Percentiles rank a stretch among this genome's conserved stretches.
Evolutionary conservation across 2,113 vertebrate species (phyloP).

Genomic region (Pygoscelis antarcticus): DNA sequence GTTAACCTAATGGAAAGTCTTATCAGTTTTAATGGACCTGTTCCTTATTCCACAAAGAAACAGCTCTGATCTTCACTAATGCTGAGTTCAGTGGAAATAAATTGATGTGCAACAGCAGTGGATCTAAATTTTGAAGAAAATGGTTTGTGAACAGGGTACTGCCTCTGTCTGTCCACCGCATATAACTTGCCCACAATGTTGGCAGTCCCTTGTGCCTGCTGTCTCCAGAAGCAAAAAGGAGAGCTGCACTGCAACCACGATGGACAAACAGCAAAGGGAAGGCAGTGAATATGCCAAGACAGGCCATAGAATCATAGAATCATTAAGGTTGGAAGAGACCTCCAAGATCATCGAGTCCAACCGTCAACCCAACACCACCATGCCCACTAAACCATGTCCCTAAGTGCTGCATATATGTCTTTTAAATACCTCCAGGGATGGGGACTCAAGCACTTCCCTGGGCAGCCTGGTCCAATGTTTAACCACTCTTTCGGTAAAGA

Average conservation of each 20-base stretch:
- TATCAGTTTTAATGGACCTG: background rate
- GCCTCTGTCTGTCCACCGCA: background rate
- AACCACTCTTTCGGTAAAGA: too few species aligned
- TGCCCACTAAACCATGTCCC: too few species aligned
- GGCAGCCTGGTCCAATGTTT: too few species aligned
- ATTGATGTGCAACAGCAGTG: background rate
- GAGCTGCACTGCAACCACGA: background rate
- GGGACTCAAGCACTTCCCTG: too few species aligned
- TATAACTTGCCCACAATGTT: accelerated
- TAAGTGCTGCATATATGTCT: too few species aligned
- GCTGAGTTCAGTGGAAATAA: background rate
- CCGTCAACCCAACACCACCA: too few species aligned
- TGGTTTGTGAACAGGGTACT: background rate
- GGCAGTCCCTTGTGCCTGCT: background rate
- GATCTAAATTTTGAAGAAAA: background rate
- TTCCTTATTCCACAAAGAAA: background rate
- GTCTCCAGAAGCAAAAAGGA: background rate
- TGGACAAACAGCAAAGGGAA: background rate
- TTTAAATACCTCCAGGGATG: too few species aligned
- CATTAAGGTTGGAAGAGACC: too few species aligned
- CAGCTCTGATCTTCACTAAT: background rate
- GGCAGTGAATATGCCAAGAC: background rate
- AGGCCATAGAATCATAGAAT: background rate
- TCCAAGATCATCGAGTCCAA: too few species aligned
- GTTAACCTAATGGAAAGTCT: background rate